These are phyloP conservation scores for Anguilla anguilla DNA, from an alignment of 2,797 vertebrate genomes.

Conservation along the genomic window DNA sequence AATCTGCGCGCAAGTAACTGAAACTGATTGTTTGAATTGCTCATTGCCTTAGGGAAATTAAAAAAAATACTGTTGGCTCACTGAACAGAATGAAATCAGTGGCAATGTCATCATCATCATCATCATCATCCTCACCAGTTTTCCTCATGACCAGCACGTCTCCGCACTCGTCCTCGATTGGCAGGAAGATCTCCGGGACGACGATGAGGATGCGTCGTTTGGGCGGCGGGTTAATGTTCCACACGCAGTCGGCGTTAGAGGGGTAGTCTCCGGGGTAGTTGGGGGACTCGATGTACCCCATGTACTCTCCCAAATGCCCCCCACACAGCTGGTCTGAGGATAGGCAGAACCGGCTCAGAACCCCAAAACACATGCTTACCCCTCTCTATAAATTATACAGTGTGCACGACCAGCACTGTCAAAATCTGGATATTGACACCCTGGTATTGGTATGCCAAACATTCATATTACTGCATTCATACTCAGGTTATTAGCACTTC, in stretches of 20 bases:
- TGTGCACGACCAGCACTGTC: no score
- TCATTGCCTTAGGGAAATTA: no score
- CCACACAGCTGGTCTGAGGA: slow-evolving; percentile 89
- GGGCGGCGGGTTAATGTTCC: slow-evolving; percentile 93
- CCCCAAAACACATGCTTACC: not conserved
- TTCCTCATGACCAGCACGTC: slow-evolving; percentile 97
- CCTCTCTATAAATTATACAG: no score
- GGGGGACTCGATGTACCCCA: slow-evolving; percentile 93
- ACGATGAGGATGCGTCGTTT: slow-evolving; percentile 95
- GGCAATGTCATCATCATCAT: not conserved
- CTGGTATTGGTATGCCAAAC: no score
- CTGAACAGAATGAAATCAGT: not conserved
- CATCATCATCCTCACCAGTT: slow-evolving; percentile 75
- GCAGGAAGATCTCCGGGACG: slow-evolving; percentile 96
- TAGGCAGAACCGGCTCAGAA: slow-evolving; percentile 19
- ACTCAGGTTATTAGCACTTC: no score
- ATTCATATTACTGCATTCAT: no score
- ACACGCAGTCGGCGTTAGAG: slow-evolving; percentile 91
- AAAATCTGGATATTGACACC: no score
- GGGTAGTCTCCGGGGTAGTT: slow-evolving; percentile 98
- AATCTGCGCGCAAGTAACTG: no score
- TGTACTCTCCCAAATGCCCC: slow-evolving; percentile 92
- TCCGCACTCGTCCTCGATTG: slow-evolving; percentile 94
- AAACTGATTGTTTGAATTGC: no score
- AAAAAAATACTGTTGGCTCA: no score